Evolutionary conservation across 2,888 invertebrate genomes (phyloP).

Genomic region (Pharmacophagus antenor): DNA sequence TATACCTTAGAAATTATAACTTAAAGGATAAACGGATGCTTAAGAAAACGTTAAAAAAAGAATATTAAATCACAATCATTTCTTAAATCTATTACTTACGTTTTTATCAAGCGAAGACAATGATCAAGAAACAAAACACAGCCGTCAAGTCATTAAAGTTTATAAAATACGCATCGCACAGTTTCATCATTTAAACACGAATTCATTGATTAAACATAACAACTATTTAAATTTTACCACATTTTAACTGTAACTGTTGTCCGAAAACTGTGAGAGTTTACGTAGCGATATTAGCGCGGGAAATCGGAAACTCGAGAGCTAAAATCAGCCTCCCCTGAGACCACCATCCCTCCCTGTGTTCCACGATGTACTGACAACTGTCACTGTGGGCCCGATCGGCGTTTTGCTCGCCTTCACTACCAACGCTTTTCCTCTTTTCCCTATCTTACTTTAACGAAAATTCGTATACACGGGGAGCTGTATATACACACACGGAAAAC

Average conservation of each 20-base stretch:
- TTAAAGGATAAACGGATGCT: not conserved
- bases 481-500: constrained; percentile 61
- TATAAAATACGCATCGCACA: constrained; percentile 32
- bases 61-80: constrained; percentile 13
- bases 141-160: constrained; percentile 55
- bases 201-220: not conserved
- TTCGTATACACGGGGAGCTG: constrained; percentile 60
- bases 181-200: constrained; percentile 21
- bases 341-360: constrained; percentile 64
- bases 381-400: constrained; percentile 58
- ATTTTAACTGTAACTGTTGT: constrained; percentile 2
- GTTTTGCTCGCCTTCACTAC: constrained; percentile 67
- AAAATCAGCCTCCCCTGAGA: constrained; percentile 54
- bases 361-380: constrained; percentile 70
- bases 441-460: constrained; percentile 71
- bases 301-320: constrained; percentile 62
- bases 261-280: constrained; percentile 39
- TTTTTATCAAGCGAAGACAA: constrained; percentile 57
- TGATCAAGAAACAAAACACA: constrained; percentile 57
- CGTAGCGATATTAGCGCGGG: constrained; percentile 63
- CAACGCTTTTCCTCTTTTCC: constrained; percentile 70
- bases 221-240: not conserved
- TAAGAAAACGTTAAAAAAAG: not conserved
- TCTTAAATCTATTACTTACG: constrained; percentile 53
- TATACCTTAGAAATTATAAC: too few relatives aligned